These are phyloP conservation scores for Cynodonichthys magdalenae DNA, from an alignment of 2,797 vertebrate species.

Conservation along the genomic window DNA sequence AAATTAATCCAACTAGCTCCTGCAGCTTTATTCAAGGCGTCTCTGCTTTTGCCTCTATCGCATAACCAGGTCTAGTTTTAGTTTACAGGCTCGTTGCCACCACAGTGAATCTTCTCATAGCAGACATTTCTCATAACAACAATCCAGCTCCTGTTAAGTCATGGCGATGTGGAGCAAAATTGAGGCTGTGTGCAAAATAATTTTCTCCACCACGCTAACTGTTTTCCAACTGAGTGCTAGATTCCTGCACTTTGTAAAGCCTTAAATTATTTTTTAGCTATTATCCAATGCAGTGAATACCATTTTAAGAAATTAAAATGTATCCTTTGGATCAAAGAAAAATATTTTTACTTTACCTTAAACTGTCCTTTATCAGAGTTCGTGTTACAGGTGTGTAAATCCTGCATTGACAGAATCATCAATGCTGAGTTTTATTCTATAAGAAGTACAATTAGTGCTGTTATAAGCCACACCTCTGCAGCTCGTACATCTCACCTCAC, in stretches of 20 bases:
- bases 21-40: constrained; percentile 1
- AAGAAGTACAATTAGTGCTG: background rate
- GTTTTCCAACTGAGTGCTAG: background rate
- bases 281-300: no score
- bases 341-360: no score
- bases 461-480: constrained; percentile 17
- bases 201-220: background rate
- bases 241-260: background rate
- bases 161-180: background rate
- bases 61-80: constrained; percentile 2
- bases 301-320: background rate
- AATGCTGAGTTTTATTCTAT: no score
- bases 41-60: background rate
- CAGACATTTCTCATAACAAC: background rate
- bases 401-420: no score
- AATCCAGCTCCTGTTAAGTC: constrained; percentile 1
- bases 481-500: constrained; percentile 51
- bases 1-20: constrained; percentile 1
- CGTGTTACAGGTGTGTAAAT: no score
- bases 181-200: background rate
- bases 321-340: background rate
- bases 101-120: constrained; percentile 2
- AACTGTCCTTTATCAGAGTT: no score
- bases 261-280: no score
- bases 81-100: constrained; percentile 7